Conservation (phyloP, 2,888 invertebrate genomes). For the Tiliacea citrago region DNA sequence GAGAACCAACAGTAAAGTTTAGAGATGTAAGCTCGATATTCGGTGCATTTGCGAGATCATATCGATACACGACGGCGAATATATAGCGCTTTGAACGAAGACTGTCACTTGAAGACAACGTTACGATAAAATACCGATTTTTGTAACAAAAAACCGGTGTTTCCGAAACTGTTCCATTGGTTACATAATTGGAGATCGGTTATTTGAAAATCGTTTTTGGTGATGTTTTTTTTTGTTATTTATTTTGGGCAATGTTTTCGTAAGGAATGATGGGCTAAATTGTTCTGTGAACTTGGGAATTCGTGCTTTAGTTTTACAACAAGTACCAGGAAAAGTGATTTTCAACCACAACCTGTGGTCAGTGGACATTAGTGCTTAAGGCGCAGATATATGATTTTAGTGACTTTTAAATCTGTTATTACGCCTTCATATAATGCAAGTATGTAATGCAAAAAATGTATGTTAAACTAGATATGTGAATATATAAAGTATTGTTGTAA, state of each 20-base stretch:
- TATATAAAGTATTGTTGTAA: too few relatives aligned
- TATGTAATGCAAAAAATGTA: too few relatives aligned
- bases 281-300: not conserved
- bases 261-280: not conserved
- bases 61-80: conserved; percentile 85
- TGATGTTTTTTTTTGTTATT: not conserved
- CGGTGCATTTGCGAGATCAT: conserved; percentile 82
- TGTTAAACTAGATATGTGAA: too few relatives aligned
- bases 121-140: conserved; percentile 78
- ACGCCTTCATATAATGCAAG: too few relatives aligned
- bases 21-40: conserved; percentile 80
- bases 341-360: not conserved
- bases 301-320: not conserved
- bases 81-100: conserved; percentile 81
- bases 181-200: conserved; percentile 28
- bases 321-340: not conserved
- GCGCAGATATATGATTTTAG: too few relatives aligned
- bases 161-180: conserved; percentile 60
- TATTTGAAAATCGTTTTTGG: not conserved
- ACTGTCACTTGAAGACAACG: conserved; percentile 74
- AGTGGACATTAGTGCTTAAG: not conserved
- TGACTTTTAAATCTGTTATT: too few relatives aligned
- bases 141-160: conserved; percentile 62
- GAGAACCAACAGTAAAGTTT: conserved; percentile 71
- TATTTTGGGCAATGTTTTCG: not conserved